phyloP scores from a whole-genome alignment of 2,113 vertebrate species.

The Mus pahari region DNA sequence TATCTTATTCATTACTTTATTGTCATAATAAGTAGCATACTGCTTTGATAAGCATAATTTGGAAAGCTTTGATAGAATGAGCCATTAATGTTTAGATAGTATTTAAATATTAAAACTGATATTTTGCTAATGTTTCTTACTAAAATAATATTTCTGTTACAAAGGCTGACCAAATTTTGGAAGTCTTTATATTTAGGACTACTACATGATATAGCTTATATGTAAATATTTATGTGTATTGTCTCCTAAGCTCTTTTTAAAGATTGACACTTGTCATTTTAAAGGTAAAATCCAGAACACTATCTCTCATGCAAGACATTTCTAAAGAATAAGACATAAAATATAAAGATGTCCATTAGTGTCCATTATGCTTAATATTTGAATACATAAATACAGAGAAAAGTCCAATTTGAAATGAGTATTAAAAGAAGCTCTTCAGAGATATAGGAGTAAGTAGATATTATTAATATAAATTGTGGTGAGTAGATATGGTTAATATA shows the following conservation, averaged over 20 bases:
- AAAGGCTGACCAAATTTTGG: not conserved
- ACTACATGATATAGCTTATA: not conserved
- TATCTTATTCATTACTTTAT: constrained; percentile 33
- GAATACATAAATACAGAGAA: constrained; percentile 4
- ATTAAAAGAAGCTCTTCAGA: not conserved
- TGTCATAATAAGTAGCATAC: not conserved
- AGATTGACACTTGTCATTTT: not conserved
- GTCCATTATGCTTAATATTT: constrained; percentile 52
- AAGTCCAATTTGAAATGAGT: constrained; percentile 33
- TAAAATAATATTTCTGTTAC: not conserved
- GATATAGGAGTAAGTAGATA: constrained; percentile 43
- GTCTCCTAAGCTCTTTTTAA: not conserved
- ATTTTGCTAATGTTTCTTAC: not conserved
- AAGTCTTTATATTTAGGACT: not conserved
- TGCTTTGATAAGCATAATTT: not conserved
- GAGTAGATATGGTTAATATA: not conserved
- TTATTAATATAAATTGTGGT: constrained; percentile 62
- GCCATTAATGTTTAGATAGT: not conserved
- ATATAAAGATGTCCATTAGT: not conserved
- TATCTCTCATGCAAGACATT: not conserved
- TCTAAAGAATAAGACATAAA: not conserved
- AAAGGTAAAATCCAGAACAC: not conserved
- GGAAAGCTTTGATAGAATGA: not conserved
- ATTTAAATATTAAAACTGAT: not conserved
- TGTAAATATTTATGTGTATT: not conserved